Evolutionary conservation across 2,888 invertebrate species (phyloP), one percentile per base, ranked within the genome.

Genomic region (Lepetodrilus schrolli): DNA sequence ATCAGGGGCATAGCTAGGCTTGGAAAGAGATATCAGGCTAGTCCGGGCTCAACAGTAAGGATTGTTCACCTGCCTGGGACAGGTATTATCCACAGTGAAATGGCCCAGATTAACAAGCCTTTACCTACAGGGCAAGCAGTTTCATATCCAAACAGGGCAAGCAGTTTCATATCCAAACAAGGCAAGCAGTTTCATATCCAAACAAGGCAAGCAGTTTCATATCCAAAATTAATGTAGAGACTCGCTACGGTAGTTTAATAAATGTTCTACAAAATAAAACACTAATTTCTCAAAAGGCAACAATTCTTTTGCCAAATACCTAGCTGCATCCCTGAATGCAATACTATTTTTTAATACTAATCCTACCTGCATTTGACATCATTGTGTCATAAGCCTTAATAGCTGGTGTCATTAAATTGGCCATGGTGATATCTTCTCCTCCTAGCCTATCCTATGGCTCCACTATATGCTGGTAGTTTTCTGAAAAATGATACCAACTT

Each of bases 321-420:
- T 43, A 0, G 4, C n/a, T n/a, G n/a, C 13, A 17, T 13, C 17
- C 2, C 13, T 3, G 43, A 7, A 13, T 43, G 43, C 43, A 43
- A 4, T 4, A 43, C 13, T 17, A 43, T 8, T 8, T 43, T 43
- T 49, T 5, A 50, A 21, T 7, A 58, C 7, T 17, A 36, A 8
- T 73, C 72, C 47, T 75, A 84, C 86, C 86, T 74, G 82, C 83
- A 70, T 83, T 79, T 20, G 78, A 70, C 74, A 83, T 78, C 5
- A 84, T 66, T 4, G 82, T 80, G 74, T 82, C 83, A 77, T 84
- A 85, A 21, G 83, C 75, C 58, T 78, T 77, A 8, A 82, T 78
- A 37, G 82, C 82, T 51, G 78, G 74, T n/a, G 82, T 76, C 50
- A 83, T 76, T 5, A 82, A 26, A 13, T 74, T 78, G 0, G 79